Evolutionary conservation across 2,113 vertebrate species (phyloP).

Genomic region (Alouatta palliata): DNA sequence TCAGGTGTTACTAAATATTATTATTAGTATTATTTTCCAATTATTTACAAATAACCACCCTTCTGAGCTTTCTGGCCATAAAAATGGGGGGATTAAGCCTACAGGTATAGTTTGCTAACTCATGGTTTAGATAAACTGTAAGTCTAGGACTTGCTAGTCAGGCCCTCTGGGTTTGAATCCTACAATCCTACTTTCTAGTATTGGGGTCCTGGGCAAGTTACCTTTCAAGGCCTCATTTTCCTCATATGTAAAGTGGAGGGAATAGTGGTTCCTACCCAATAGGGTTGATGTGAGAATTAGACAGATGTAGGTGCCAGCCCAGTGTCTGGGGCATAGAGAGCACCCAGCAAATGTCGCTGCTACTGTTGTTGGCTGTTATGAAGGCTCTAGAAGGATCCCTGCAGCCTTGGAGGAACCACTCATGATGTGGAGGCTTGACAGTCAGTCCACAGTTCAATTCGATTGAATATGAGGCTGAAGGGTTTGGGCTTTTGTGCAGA

Average conservation of each 20-base stretch:
- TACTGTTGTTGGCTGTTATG: neutral
- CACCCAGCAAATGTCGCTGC: neutral
- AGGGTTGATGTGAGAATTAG: neutral
- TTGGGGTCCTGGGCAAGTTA: neutral
- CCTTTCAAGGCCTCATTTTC: neutral
- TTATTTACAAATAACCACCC: neutral
- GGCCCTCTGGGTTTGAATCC: neutral
- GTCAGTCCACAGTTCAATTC: neutral
- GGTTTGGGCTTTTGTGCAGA: neutral
- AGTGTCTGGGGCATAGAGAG: neutral
- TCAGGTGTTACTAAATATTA: neutral
- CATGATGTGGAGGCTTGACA: neutral
- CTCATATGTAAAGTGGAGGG: neutral
- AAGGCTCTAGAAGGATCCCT: neutral
- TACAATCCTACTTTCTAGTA: neutral
- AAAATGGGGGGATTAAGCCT: neutral
- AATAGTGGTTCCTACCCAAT: neutral
- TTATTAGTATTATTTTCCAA: neutral
- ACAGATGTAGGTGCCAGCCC: neutral
- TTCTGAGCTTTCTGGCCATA: neutral
- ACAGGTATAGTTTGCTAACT: neutral
- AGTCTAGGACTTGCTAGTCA: neutral
- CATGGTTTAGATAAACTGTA: neutral
- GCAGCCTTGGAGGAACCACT: neutral
- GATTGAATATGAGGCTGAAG: neutral